Percentiles rank a stretch among this genome's conserved stretches.
Evolutionary conservation across 2,888 invertebrate genomes (phyloP).

Genomic region (Cosmia trapezina): DNA sequence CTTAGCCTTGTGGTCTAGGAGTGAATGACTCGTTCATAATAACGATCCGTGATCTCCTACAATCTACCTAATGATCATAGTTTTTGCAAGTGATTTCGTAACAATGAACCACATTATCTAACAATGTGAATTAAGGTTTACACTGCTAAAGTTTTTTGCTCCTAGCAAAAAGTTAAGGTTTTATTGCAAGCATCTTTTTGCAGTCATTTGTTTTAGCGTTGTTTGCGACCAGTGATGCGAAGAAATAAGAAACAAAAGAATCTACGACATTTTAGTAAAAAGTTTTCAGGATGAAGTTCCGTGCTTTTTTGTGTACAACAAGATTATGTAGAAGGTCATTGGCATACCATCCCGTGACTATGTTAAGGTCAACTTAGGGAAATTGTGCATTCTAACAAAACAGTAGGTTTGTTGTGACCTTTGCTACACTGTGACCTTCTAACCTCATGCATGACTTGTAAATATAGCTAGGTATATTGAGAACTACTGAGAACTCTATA

Average conservation of each 20-base stretch:
- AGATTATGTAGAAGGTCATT: conserved; percentile 18
- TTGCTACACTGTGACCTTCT: conserved; percentile 6
- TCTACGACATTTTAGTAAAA: conserved; percentile 42
- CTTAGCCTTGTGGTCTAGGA: conserved; percentile 68
- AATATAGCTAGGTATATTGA: neutral
- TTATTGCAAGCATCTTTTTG: conserved; percentile 52
- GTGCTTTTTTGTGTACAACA: neutral
- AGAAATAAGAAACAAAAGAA: conserved; percentile 36
- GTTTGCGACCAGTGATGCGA: conserved; percentile 27
- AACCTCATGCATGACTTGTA: neutral
- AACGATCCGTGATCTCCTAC: conserved; percentile 46
- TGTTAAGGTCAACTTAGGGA: conserved; percentile 17
- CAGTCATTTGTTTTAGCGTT: conserved; percentile 48
- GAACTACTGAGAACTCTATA: conserved; percentile 1
- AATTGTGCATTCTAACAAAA: conserved; percentile 7
- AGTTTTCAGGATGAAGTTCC: conserved; percentile 16
- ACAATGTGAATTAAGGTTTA: conserved; percentile 67
- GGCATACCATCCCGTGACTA: conserved; percentile 8
- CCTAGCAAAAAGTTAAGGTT: conserved; percentile 55
- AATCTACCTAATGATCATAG: conserved; percentile 61
- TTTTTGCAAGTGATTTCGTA: conserved; percentile 72
- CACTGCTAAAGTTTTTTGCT: conserved; percentile 43
- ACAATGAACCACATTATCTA: conserved; percentile 70
- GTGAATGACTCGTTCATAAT: conserved; percentile 71
- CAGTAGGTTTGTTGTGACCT: conserved; percentile 3